A percentile compares a stretch with the other conserved stretches of the same genome.
These are phyloP conservation scores for Globia sparganii DNA, from an alignment of 2,888 invertebrate genomes.

Conservation along the genomic window DNA sequence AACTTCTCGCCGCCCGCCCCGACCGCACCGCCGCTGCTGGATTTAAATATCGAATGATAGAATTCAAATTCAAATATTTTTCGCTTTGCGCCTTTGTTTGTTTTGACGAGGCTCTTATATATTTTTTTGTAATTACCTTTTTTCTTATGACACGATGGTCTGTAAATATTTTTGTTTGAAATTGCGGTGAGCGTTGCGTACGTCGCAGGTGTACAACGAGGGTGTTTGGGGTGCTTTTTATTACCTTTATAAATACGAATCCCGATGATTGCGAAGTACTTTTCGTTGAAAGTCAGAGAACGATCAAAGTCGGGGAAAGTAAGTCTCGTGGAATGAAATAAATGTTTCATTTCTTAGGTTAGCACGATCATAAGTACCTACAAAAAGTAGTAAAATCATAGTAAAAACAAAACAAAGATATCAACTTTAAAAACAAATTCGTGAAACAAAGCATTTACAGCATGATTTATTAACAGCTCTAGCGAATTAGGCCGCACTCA, in stretches of 20 bases:
- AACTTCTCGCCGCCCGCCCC: conserved; percentile 81
- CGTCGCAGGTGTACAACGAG: conserved; percentile 20
- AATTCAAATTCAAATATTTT: conserved; percentile 88
- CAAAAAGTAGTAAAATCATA: conserved; percentile 1
- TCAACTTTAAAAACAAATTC: conserved; percentile 15
- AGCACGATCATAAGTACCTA: not conserved
- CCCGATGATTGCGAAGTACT: conserved; percentile 37
- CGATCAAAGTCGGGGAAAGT: conserved; percentile 13
- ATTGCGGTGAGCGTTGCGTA: conserved; percentile 40
- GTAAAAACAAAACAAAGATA: not conserved
- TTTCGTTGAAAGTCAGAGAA: conserved; percentile 28
- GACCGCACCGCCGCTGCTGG: conserved; percentile 80
- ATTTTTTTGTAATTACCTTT: conserved; percentile 74
- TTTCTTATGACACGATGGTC: conserved; percentile 39
- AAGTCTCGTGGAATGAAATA: conserved; percentile 17
- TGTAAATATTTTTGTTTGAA: conserved; percentile 57
- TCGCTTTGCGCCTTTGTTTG: conserved; percentile 84
- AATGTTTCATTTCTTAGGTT: conserved; percentile 14
- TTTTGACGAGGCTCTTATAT: conserved; percentile 75
- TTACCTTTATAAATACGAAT: conserved; percentile 49
- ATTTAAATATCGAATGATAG: conserved; percentile 90
- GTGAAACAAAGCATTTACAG: conserved; percentile 50
- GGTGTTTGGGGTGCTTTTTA: conserved; percentile 47
- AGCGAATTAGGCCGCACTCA: conserved; percentile 40
- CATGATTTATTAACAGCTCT: conserved; percentile 55